Conservation (phyloP, 2,797 vertebrate genomes). For the Sebastolobus altivelis region DNA sequence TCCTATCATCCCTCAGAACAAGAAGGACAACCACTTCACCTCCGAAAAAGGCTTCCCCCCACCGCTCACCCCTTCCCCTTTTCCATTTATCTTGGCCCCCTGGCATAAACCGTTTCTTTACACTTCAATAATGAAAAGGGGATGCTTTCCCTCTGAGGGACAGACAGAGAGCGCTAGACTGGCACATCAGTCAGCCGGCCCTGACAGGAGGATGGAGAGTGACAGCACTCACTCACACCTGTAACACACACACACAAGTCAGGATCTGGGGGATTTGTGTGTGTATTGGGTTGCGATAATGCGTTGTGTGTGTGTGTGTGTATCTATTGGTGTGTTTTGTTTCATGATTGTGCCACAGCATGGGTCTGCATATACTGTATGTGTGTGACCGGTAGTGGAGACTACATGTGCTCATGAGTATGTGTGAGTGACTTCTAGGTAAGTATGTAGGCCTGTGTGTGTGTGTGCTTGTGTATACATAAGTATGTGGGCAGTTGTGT, state of each 20-base stretch:
- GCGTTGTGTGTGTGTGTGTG: slow-evolving; percentile 5
- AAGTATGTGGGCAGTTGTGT: slow-evolving; percentile 15
- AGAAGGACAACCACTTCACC: slow-evolving; percentile 53
- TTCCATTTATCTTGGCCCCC: slow-evolving; percentile 69
- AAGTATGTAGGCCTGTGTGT: not conserved
- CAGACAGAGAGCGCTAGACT: slow-evolving; percentile 47
- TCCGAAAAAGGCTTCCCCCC: slow-evolving; percentile 45
- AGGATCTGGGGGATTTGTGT: slow-evolving; percentile 32
- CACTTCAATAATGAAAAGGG: slow-evolving; percentile 68
- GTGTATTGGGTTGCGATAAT: not conserved
- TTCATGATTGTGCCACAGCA: not conserved
- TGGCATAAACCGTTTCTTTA: slow-evolving; percentile 68
- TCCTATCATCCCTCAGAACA: slow-evolving; percentile 56
- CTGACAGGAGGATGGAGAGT: slow-evolving; percentile 61
- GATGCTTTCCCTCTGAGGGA: slow-evolving; percentile 61
- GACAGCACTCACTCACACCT: slow-evolving; percentile 74
- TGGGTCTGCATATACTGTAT: not conserved
- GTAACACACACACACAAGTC: slow-evolving; percentile 70
- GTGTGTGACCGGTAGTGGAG: not conserved
- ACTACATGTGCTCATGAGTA: not conserved
- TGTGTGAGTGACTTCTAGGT: not conserved
- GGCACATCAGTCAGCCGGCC: slow-evolving; percentile 59
- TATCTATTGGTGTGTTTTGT: slow-evolving; percentile 4
- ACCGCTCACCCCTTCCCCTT: slow-evolving; percentile 41
- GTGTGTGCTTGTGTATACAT: not conserved